Conservation (phyloP, 2,797 vertebrate species). For the Coccyzus lansbergi region DNA sequence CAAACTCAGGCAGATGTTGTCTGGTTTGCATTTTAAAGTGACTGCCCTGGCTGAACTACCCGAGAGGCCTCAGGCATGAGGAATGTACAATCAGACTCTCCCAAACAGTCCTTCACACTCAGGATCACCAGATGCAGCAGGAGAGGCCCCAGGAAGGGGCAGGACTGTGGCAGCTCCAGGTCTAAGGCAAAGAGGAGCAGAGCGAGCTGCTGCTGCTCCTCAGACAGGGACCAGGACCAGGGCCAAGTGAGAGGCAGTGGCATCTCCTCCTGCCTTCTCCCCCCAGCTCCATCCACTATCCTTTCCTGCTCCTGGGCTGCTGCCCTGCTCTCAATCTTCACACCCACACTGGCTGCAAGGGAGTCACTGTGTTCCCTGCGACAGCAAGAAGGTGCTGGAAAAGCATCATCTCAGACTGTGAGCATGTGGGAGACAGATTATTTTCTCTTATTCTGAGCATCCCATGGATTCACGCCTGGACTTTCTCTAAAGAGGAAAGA, state of each 20-base stretch:
- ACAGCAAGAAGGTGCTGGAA: background rate
- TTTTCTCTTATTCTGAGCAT: background rate
- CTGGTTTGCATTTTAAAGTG: background rate
- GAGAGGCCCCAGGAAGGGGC: constrained; percentile 19
- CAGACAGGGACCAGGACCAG: background rate
- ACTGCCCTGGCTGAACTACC: background rate
- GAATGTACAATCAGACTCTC: background rate
- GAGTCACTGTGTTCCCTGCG: background rate
- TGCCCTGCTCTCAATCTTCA: background rate
- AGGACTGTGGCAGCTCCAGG: background rate
- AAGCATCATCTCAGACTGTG: background rate
- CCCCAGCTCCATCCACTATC: background rate
- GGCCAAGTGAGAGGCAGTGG: background rate
- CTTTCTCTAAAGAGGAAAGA: constrained; percentile 2
- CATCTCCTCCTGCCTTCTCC: background rate
- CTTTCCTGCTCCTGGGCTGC: background rate
- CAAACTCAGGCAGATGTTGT: background rate
- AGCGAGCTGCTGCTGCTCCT: background rate
- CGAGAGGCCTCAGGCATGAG: background rate
- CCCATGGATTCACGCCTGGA: background rate
- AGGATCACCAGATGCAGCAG: constrained; percentile 30
- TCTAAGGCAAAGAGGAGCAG: background rate
- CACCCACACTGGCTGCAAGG: background rate
- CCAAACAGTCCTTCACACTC: background rate
- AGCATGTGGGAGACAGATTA: background rate